Base-by-base conservation (phyloP, 2,113 vertebrate species). In the Cochlearius cochlearius region DNA sequence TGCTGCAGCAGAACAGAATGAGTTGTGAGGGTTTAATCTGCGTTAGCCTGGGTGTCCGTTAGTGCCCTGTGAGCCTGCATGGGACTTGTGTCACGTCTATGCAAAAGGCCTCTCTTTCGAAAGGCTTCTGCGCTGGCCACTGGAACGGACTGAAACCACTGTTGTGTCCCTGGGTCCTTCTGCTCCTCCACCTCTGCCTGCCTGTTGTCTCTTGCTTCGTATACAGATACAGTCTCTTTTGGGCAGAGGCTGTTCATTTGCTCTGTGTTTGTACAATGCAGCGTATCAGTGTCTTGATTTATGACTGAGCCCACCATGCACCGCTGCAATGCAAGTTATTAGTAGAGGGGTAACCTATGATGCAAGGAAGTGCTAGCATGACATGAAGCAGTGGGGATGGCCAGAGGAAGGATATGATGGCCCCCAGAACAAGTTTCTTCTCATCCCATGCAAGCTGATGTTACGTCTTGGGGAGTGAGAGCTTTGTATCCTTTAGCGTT, bases 61-160 rank as follows among this genome's bases (percentile, higher is more conserved):
- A 2, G 67, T 45, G 55, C 30, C 55, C 60, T 7, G 7, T 30
- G 27, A 89, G 53, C 34, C 72, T 34, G 36, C 8, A 1, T 10
- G 34, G 60, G 19, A 6, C 38, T 56, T 0, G 0, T 5, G 9
- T 21, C 2, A 0, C 19, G 59, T 10, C 76, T 12, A 0, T 43
- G 73, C 59, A 14, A 67, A 27, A 15, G 43, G 32, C 23, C 16
- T 29, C 43, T 63, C 30, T 36, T 59, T 30, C 8, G 3, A n/a
- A 64, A 71, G 52, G 60, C 55, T 66, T 34, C 36, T n/a, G 39
- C 21, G 1, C 17, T 1, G 32, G 16, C 77, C 19, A 2, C 26
- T n/a, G 60, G 38, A 22, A 30, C 2, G 29, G 4, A 2, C 49
- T 12, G 74, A 39, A 47, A 21, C 11, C 52, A 2, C 38, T 16